These are phyloP conservation scores for Perithous albicinctus DNA, from an alignment of 2,888 invertebrate species.

Conservation along the genomic window DNA sequence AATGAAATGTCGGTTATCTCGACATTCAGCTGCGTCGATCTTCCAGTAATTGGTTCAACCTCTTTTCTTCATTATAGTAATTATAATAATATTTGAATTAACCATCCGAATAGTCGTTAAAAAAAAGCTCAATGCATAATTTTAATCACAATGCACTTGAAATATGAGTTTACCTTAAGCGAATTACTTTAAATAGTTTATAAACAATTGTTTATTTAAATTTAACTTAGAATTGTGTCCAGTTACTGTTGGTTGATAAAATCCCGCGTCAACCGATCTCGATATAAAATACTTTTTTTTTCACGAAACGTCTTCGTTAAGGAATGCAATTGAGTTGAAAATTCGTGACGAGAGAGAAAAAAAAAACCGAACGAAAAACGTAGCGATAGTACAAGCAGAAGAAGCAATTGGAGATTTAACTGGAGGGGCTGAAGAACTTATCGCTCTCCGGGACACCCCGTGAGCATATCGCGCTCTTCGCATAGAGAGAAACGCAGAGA, in stretches of 20 bases:
- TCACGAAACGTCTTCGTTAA: not conserved
- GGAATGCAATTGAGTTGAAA: not conserved
- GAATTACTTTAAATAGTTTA: no score
- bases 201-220: no score
- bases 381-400: slow-evolving; percentile 5
- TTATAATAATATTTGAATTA: no score
- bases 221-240: not conserved
- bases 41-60: no score
- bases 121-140: no score
- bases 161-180: no score
- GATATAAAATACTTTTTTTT: not conserved
- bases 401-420: slow-evolving; percentile 50
- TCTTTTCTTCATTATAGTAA: no score
- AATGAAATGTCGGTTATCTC: no score
- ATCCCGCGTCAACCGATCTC: not conserved
- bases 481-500: slow-evolving; percentile 19
- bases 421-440: slow-evolving; percentile 44
- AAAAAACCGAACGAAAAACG: slow-evolving; percentile 6
- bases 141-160: no score
- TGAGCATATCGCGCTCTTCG: slow-evolving; percentile 27
- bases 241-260: not conserved
- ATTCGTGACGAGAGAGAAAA: not conserved
- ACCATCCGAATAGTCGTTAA: no score
- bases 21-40: no score
- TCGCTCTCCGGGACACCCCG: slow-evolving; percentile 52